Evolutionary conservation across 2,797 vertebrate genomes (phyloP), one percentile per base, ranked within the genome.

Genomic region (Euphonia xanthogaster): DNA sequence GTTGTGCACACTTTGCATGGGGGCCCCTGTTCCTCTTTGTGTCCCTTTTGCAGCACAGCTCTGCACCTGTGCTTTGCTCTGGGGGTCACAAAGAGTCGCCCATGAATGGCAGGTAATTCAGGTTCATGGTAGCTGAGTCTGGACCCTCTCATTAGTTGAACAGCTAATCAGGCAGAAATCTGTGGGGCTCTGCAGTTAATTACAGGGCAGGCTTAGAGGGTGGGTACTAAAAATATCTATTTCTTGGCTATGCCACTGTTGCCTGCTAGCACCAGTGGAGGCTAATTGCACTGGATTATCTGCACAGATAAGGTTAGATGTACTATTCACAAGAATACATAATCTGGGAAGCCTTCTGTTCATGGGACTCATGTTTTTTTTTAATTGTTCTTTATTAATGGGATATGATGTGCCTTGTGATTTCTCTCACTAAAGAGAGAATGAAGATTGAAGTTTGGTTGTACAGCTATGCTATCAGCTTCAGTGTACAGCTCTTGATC

Each of bases 121-220:
- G 40, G 76, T 39, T 74, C 76, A 6, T 24, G 63, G 33, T 57
- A 33, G 87, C 68, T 7, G 61, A 47, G 79, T 31, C 85, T 71
- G 68, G 79, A 86, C 82, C 79, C 90, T 84, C 93, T 95, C 79
- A 55, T 92, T 88, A 95, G 55, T 0, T 86, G 90, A 86, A 81
- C 62, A 86, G 65, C 92, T 91, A 86, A 90, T 95, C 70, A 88
- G 77, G 92, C 70, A 93, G 88, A 92, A 95, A 92, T 60, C 76
- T 73, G 58, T 65, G 40, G 44, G 68, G 78, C 50, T 93, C 72
- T 94, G 87, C 81, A 88, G 54, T 86, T 95, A 81, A 94, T 94
- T 94, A 66, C 27, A 81, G 84, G 75, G 50, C 61, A 86, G 28
- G 39, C 47, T 71, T 89, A 86, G 84, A 65, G 48, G 61, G 54